Base-by-base conservation (phyloP, 2,888 invertebrate species). In the Nudaria mundana region DNA sequence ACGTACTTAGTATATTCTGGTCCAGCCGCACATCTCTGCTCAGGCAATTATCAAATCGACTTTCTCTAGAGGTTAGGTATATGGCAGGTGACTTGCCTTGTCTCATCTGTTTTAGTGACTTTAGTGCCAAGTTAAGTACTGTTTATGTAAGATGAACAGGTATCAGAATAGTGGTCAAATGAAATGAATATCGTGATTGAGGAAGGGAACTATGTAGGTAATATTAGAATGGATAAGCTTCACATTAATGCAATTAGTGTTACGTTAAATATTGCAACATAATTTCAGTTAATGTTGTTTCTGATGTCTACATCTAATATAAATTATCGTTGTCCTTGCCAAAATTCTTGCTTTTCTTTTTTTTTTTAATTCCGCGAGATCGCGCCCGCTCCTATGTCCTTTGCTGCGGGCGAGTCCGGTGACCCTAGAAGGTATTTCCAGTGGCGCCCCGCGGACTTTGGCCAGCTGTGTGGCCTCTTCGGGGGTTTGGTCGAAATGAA, bases 31-130 rank as follows among this genome's bases (percentile, higher is more conserved):
- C 81, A 76, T 76, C 78, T 78, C 53, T 69, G 75, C 76, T 59
- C 74, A 70, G 76, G 79, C 85, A 85, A 86, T 88, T 86, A 87
- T 78, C 87, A 87, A 86, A 87, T 84, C 87, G 73, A 88, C 87
- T 87, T 87, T 87, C 87, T 80, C 87, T 70, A 42, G 49, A 48
- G 47, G 63, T 57, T 59, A 49, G 49, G 48, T 44, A 48, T 52
- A 47, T 52, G 61, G 58, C 62, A 55, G 55, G 58, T 61, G 55
- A 57, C 61, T 59, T 46, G 44, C 47, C 44, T 59, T 46, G 44
- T 45, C 44, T 44, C 57, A 52, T 55, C 61, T 48, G 48, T 45
- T 37, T 43, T 42, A 24, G 44, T 41, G 28, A 47, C 12, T 40
- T 37, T 39, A 41, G 44, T 34, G 40, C 26, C 43, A 48, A 42